Conservation (phyloP, 2,797 vertebrate species). For the Diceros bicornis region DNA sequence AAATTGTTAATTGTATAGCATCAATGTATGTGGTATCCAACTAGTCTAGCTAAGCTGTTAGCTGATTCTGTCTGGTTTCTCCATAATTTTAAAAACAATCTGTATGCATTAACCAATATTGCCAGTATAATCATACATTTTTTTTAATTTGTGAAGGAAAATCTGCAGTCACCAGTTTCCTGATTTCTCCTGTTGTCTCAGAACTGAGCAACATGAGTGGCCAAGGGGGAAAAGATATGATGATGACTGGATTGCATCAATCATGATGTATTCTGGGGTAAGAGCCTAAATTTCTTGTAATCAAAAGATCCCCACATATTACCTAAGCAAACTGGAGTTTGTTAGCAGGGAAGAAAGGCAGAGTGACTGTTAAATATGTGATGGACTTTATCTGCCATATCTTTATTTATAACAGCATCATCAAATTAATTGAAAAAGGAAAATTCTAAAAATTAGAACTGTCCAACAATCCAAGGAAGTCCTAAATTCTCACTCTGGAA, state of each 20-base stretch:
- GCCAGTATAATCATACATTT: neutral
- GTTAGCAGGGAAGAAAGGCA: neutral
- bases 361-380: neutral
- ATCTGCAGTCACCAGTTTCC: neutral
- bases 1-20: neutral
- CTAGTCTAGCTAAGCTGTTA: neutral
- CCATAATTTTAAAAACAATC: neutral
- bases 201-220: neutral
- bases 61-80: neutral
- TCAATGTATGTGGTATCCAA: neutral
- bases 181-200: neutral
- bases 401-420: constrained; percentile 30
- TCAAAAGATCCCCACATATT: neutral
- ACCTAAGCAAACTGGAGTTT: neutral
- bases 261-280: neutral
- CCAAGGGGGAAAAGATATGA: neutral
- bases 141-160: neutral
- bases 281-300: neutral
- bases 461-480: neutral
- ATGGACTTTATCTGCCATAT: neutral
- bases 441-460: neutral
- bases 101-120: neutral
- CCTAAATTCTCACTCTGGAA: neutral
- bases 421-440: neutral
- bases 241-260: neutral